Conservation (phyloP, 1,140 invertebrate genomes). For the Halyomorpha halys region DNA sequence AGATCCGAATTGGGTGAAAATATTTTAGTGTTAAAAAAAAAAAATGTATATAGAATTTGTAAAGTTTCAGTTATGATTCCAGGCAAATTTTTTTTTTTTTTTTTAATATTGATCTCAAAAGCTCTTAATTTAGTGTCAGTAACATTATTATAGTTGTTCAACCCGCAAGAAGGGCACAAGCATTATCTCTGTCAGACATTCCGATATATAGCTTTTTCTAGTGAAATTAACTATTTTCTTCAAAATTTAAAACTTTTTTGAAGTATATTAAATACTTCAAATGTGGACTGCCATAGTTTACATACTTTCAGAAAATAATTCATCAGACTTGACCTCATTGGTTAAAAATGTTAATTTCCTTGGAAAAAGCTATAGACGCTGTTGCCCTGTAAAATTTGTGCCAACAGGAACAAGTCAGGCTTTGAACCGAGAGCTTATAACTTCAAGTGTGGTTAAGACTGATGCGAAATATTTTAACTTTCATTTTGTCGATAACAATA, state of each 20-base stretch:
- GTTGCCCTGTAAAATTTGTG: not conserved
- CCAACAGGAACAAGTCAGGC: slow-evolving; percentile 1
- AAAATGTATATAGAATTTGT: not conserved
- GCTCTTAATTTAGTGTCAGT: not conserved
- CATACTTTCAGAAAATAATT: too few species aligned
- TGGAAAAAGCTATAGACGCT: too few species aligned
- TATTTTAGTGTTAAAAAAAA: not conserved
- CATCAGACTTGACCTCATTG: too few species aligned
- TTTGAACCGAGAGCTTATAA: not conserved
- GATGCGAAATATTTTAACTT: slow-evolving; percentile 1
- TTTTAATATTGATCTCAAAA: not conserved
- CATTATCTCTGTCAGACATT: not conserved
- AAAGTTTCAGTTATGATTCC: not conserved
- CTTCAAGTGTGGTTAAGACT: not conserved
- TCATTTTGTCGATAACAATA: not conserved
- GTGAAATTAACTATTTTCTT: too few species aligned
- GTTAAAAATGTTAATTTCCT: too few species aligned
- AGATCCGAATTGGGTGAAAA: not conserved
- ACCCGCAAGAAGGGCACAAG: not conserved
- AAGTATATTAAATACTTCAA: too few species aligned
- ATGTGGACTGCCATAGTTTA: too few species aligned
- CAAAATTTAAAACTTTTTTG: too few species aligned
- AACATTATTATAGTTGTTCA: not conserved
- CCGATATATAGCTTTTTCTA: too few species aligned
- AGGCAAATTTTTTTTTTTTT: not conserved